Conservation (phyloP, 2,797 vertebrate species). For the Macropus fuliginosus region DNA sequence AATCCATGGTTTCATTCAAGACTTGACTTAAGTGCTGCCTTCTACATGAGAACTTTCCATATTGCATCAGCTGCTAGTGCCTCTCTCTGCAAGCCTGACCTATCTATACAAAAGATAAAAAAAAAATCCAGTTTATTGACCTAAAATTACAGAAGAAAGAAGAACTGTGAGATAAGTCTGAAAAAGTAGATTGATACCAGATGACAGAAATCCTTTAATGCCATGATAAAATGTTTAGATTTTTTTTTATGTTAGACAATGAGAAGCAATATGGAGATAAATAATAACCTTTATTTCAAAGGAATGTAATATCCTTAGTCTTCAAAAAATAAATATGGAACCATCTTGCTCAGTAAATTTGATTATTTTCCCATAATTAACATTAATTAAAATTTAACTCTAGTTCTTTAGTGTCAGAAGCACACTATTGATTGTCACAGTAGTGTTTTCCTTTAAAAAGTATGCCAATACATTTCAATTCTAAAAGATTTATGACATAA, state of each 20-base stretch:
- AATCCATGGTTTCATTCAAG: neutral
- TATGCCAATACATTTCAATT: slow-evolving; percentile 55
- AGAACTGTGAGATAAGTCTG: too few species aligned
- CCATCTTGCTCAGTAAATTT: slow-evolving; percentile 54
- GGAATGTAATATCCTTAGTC: slow-evolving; percentile 17
- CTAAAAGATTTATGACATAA: slow-evolving; percentile 58
- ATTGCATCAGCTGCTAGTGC: neutral
- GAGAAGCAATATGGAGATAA: neutral
- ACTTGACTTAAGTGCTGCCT: neutral
- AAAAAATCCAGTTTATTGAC: too few species aligned
- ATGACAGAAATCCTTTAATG: too few species aligned
- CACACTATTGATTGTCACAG: slow-evolving; percentile 52
- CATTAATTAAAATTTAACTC: slow-evolving; percentile 53
- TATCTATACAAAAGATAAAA: too few species aligned
- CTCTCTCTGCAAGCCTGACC: too few species aligned
- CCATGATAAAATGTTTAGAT: too few species aligned
- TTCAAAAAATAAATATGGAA: slow-evolving; percentile 49
- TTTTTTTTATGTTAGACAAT: too few species aligned
- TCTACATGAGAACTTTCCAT: neutral
- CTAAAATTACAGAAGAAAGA: too few species aligned
- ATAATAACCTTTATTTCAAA: slow-evolving; percentile 23
- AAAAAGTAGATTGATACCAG: too few species aligned
- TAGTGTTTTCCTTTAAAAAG: slow-evolving; percentile 21
- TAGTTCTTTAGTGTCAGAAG: slow-evolving; percentile 59
- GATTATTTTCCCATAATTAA: slow-evolving; percentile 57